Evolutionary conservation across 1,140 invertebrate genomes (phyloP).

Genomic region (Ostrea denselamellosa): DNA sequence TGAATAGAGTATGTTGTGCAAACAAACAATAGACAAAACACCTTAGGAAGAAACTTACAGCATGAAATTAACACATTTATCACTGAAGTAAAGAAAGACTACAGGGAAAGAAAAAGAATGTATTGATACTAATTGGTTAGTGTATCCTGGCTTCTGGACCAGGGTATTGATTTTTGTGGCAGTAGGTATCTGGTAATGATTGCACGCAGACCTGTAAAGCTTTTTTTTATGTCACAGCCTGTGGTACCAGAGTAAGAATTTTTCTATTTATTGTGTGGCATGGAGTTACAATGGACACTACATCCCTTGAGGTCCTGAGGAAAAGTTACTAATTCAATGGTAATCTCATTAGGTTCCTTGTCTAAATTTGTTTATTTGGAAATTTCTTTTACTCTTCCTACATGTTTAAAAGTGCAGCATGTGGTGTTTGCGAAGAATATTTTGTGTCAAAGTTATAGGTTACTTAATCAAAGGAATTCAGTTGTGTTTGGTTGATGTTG

Average conservation of each 20-base stretch:
- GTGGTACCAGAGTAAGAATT: neutral
- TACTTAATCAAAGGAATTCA: too few species aligned
- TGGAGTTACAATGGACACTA: neutral
- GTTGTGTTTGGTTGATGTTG: too few species aligned
- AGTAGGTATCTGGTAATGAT: constrained; percentile 37
- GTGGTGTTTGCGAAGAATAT: too few species aligned
- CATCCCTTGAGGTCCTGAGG: neutral
- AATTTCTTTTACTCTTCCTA: too few species aligned
- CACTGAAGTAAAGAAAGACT: neutral
- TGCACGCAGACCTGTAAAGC: constrained; percentile 17
- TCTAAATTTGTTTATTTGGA: neutral
- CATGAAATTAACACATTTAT: constrained; percentile 38
- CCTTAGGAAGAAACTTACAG: neutral
- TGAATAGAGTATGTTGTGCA: constrained; percentile 37
- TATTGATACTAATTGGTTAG: constrained; percentile 28
- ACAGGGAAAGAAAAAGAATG: neutral
- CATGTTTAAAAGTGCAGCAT: too few species aligned
- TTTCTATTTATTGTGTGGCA: constrained; percentile 3
- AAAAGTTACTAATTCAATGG: neutral
- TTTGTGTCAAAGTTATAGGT: too few species aligned
- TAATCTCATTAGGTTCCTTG: neutral
- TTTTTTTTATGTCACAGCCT: constrained; percentile 30
- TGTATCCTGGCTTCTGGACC: constrained; percentile 27
- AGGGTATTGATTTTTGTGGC: constrained; percentile 22
- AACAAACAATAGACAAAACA: constrained; percentile 36